A percentile compares a stretch with the other conserved stretches of the same genome.
These are phyloP conservation scores for Macropodus opercularis DNA, from an alignment of 2,797 vertebrate genomes.

Conservation along the genomic window DNA sequence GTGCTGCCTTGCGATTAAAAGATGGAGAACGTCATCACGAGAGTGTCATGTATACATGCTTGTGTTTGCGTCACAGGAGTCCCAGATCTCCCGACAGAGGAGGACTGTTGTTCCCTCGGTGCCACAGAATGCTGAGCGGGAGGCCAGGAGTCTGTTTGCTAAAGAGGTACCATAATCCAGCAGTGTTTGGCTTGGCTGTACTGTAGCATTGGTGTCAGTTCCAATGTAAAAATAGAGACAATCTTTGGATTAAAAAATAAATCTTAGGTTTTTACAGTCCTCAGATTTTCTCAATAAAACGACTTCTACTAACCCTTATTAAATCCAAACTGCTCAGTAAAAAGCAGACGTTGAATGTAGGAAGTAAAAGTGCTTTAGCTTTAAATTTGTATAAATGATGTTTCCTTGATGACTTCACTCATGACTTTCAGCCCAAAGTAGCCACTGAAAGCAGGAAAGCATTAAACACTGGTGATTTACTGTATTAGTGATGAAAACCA, in stretches of 20 bases:
- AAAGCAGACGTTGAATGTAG: not conserved
- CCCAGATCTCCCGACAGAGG: conserved; percentile 86
- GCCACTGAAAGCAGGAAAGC: conserved; percentile 3
- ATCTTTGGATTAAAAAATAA: not conserved
- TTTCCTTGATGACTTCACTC: conserved; percentile 5
- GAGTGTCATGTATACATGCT: conserved; percentile 17
- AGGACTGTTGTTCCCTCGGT: conserved; percentile 90
- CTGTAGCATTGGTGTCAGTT: not conserved
- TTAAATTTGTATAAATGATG: not conserved
- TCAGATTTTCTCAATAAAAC: not conserved
- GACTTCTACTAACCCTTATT: not conserved
- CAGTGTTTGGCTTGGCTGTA: not conserved
- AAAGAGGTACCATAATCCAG: conserved; percentile 86
- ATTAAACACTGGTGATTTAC: conserved; percentile 31
- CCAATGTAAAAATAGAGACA: conserved; percentile 2
- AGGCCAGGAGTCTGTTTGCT: conserved; percentile 93
- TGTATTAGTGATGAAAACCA: conserved; percentile 33
- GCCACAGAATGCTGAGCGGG: conserved; percentile 91
- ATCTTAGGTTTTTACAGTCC: not conserved
- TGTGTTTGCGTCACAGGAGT: conserved; percentile 80
- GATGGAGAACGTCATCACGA: not conserved
- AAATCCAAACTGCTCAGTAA: not conserved
- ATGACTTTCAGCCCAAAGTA: not conserved
- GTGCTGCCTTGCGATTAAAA: not conserved
- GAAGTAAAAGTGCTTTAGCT: not conserved